Evolutionary conservation across 2,888 invertebrate genomes (phyloP).

Genomic region (Aromia moschata): DNA sequence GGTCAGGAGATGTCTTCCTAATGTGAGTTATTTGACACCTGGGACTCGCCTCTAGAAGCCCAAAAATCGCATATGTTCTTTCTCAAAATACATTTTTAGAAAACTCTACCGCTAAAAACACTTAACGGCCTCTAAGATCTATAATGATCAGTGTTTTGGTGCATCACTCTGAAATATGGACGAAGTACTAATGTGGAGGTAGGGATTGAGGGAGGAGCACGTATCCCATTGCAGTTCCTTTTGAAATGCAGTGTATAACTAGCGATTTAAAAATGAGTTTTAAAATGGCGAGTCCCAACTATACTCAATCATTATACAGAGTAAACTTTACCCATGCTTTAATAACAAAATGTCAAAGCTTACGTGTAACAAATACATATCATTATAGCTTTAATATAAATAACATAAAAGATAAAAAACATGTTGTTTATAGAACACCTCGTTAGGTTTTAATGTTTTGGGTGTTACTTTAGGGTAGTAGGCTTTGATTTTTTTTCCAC

Average conservation of each 20-base stretch:
- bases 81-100: no score
- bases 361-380: conserved; percentile 61
- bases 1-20: conserved; percentile 63
- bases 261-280: no score
- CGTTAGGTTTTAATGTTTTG: conserved; percentile 20
- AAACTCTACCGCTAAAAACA: no score
- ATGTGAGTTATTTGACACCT: conserved; percentile 56
- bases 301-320: conserved; percentile 39
- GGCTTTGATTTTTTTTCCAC: conserved; percentile 13
- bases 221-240: no score
- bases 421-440: conserved; percentile 27
- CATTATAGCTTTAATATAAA: conserved; percentile 60
- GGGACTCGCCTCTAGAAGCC: conserved; percentile 15
- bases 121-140: no score
- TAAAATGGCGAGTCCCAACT: conserved; percentile 11
- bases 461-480: conserved; percentile 19
- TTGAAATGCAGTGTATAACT: no score
- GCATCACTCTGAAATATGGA: no score
- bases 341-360: conserved; percentile 54
- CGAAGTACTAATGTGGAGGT: no score
- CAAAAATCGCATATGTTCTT: no score
- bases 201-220: no score
- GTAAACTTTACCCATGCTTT: conserved; percentile 42
- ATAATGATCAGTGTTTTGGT: no score
- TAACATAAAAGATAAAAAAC: conserved; percentile 30